Percentiles rank a stretch among this genome's conserved stretches.
Evolutionary conservation across 2,113 vertebrate species (phyloP).

Genomic region (Pelecanoides urinatrix): DNA sequence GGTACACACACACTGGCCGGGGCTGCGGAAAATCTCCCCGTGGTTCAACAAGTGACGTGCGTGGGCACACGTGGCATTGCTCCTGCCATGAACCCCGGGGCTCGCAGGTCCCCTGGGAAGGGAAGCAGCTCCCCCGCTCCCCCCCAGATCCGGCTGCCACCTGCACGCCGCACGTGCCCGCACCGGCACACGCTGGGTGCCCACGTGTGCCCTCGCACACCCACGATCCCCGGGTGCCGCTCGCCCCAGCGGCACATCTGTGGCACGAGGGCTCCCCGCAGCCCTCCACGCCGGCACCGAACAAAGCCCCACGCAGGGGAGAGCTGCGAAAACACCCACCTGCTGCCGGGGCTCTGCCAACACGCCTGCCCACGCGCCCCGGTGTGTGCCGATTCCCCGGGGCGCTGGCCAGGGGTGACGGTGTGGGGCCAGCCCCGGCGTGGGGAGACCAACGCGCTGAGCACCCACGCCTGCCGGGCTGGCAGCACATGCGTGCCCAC

Average conservation of each 20-base stretch:
- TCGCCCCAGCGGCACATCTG: background rate
- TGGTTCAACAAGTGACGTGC: conserved; percentile 27
- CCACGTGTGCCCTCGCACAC: conserved; percentile 8
- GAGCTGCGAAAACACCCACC: background rate
- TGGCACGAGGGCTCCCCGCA: background rate
- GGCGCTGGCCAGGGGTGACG: background rate
- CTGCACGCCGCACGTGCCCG: background rate
- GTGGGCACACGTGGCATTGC: background rate
- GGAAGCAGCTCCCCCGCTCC: background rate
- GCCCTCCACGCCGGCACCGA: background rate
- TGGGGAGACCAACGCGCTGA: background rate
- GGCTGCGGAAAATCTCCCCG: background rate
- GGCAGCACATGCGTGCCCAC: background rate
- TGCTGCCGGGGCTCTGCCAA: background rate
- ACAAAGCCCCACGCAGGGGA: background rate
- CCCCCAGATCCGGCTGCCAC: background rate
- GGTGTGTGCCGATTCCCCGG: background rate
- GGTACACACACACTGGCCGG: background rate
- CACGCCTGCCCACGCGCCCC: background rate
- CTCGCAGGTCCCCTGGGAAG: background rate
- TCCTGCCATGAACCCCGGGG: background rate
- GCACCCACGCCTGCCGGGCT: background rate
- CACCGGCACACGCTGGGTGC: background rate
- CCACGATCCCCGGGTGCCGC: background rate
- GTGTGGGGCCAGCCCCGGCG: background rate